Evolutionary conservation across 2,113 vertebrate species (phyloP).

Genomic region (Myiozetetes cayanensis): DNA sequence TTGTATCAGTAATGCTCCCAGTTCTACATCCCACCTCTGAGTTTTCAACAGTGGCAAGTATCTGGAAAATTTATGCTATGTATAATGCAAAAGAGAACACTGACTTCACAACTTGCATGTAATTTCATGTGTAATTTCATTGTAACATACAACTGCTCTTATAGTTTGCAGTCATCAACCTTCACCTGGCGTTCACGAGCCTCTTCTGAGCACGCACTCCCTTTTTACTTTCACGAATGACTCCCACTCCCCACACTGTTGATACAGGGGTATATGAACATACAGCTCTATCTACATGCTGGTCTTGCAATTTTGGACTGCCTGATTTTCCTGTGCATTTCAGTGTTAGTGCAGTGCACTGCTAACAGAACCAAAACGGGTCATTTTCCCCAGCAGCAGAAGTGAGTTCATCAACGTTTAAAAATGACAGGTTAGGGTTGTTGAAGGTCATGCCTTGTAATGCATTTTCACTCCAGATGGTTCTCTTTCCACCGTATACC

Average conservation of each 20-base stretch:
- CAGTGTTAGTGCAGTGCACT: not conserved
- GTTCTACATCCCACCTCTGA: not conserved
- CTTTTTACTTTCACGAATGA: not conserved
- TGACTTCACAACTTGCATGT: not conserved
- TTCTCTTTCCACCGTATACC: constrained; percentile 7
- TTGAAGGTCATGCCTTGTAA: constrained; percentile 12
- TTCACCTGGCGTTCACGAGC: not conserved
- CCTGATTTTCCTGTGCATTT: not conserved
- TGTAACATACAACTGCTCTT: not conserved
- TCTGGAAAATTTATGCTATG: not conserved
- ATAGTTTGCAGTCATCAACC: not conserved
- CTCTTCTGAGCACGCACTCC: not conserved
- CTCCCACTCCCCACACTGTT: not conserved
- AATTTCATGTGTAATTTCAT: not conserved
- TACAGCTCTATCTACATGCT: not conserved
- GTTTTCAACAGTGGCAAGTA: not conserved
- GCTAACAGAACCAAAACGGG: not conserved
- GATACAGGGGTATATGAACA: not conserved
- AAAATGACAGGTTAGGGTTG: not conserved
- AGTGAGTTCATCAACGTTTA: rapidly evolving
- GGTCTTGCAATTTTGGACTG: not conserved
- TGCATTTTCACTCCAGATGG: constrained; percentile 5
- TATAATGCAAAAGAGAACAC: not conserved
- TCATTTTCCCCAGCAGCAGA: not conserved
- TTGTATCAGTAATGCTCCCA: not conserved